These are phyloP conservation scores for Microcaecilia unicolor DNA, from an alignment of 2,797 vertebrate genomes.

Conservation along the genomic window DNA sequence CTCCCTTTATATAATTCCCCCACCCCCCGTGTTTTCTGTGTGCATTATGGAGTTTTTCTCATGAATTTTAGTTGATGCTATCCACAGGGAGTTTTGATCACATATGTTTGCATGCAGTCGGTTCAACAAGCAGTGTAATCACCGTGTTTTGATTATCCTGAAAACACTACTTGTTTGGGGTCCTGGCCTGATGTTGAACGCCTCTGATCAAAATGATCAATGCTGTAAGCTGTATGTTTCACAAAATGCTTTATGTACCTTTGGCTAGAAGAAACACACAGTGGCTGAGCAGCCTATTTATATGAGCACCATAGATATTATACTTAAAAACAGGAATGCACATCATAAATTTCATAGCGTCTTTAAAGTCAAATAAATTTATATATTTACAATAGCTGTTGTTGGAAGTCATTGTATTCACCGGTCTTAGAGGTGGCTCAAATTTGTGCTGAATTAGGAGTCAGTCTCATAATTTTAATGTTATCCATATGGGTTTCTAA, in stretches of 20 bases:
- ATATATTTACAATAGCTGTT: constrained; percentile 51
- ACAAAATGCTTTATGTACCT: constrained; percentile 50
- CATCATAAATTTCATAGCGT: constrained; percentile 51
- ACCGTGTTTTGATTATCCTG: no score
- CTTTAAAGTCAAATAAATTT: constrained; percentile 52
- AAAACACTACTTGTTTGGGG: no score
- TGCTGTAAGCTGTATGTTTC: constrained; percentile 30
- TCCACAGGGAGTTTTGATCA: no score
- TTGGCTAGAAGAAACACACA: constrained; percentile 50
- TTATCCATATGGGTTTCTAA: constrained; percentile 81
- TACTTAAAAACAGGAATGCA: constrained; percentile 53
- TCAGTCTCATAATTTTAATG: constrained; percentile 80
- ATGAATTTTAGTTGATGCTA: no score
- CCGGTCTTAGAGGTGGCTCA: constrained; percentile 47
- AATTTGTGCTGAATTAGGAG: constrained; percentile 55
- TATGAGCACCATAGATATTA: constrained; percentile 53
- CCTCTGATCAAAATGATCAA: no score
- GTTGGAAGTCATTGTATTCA: constrained; percentile 45
- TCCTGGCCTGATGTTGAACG: no score
- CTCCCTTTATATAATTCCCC: no score
- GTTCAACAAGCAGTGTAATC: no score
- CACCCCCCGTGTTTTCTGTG: no score
- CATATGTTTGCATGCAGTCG: no score
- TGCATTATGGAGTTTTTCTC: no score
- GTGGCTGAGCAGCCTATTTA: constrained; percentile 53